Conservation (phyloP, 2,888 invertebrate genomes). For the Horisme vitalbata region DNA sequence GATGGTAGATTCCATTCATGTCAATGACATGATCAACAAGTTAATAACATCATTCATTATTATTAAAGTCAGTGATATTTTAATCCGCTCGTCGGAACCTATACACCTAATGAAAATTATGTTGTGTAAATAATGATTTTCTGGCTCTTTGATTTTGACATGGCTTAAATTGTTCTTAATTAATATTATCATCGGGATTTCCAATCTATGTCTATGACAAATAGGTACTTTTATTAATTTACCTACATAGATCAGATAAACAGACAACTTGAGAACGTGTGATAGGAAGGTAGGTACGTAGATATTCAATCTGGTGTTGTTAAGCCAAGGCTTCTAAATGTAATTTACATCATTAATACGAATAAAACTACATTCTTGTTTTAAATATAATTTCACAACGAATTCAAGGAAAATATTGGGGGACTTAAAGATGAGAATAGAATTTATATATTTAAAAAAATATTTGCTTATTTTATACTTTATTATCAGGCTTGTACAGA, state of each 20-base stretch:
- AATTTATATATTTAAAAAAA: neutral
- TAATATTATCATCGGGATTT: neutral
- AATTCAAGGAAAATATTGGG: conserved; percentile 3
- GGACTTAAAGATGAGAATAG: neutral
- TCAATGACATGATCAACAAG: conserved; percentile 37
- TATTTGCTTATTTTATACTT: too few species aligned
- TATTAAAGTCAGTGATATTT: neutral
- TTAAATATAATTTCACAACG: conserved; percentile 1
- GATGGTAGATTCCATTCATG: conserved; percentile 34
- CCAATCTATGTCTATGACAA: conserved; percentile 8
- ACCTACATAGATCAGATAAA: neutral
- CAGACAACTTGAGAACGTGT: neutral
- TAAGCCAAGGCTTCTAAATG: conserved; percentile 1
- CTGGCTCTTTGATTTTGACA: too few species aligned
- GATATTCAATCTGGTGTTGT: neutral
- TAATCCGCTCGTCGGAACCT: neutral
- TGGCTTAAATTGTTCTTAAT: too few species aligned
- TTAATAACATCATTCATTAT: neutral
- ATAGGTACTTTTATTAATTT: neutral
- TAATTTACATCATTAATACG: neutral
- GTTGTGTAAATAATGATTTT: too few species aligned
- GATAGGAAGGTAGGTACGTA: too few species aligned
- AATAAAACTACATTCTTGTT: conserved; percentile 1
- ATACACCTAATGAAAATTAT: too few species aligned
- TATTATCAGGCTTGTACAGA: too few species aligned